Evolutionary conservation across 1,140 invertebrate species (phyloP).

Genomic region (Trichonephila clavata): DNA sequence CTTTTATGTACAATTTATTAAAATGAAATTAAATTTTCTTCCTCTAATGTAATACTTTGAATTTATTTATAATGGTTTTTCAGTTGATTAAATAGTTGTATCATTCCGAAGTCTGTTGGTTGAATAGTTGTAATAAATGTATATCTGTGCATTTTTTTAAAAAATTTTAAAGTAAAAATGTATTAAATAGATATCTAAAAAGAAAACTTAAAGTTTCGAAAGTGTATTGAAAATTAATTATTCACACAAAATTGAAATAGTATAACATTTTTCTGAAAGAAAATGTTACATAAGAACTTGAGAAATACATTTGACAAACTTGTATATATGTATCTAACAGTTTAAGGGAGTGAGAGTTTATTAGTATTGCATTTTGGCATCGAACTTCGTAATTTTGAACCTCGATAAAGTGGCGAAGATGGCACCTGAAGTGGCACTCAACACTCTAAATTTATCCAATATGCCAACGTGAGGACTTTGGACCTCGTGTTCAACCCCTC

Average conservation of each 20-base stretch:
- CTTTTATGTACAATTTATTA: slow-evolving; percentile 42
- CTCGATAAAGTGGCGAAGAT: background rate
- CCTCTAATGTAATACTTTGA: background rate
- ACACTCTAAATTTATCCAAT: background rate
- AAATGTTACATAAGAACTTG: no score
- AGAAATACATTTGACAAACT: no score
- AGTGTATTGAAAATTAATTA: no score
- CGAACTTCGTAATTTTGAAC: background rate
- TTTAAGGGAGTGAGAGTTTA: no score
- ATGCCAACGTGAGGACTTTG: background rate
- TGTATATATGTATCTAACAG: no score
- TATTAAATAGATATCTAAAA: no score
- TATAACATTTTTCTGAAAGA: no score
- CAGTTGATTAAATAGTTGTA: background rate
- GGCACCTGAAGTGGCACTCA: background rate
- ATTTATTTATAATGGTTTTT: background rate
- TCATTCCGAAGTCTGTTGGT: background rate
- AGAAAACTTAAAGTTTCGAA: no score
- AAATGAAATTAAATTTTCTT: slow-evolving; percentile 39
- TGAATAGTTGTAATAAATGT: background rate
- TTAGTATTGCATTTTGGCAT: background rate
- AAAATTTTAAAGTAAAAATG: no score
- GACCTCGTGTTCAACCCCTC: no score
- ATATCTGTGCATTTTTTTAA: background rate
- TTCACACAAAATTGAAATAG: no score